Conservation (phyloP, 1,140 invertebrate species). For the Mylabris phalerata region DNA sequence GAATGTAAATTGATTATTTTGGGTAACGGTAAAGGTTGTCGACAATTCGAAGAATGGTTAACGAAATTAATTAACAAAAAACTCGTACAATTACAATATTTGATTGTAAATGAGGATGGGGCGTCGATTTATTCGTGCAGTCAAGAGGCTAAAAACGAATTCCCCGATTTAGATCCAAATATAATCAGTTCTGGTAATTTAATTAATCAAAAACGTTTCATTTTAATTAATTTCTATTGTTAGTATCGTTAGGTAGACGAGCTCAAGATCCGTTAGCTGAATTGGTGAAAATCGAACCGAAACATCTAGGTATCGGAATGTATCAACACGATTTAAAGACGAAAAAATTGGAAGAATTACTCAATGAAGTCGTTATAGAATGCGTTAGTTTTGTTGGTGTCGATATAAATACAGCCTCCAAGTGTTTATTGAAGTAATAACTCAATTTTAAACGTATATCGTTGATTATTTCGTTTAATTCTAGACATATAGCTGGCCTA, state of each 20-base stretch:
- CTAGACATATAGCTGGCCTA: constrained; percentile 72
- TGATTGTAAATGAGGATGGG: constrained; percentile 82
- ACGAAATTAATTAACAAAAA: constrained; percentile 54
- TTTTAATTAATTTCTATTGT: background rate
- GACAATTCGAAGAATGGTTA: constrained; percentile 75
- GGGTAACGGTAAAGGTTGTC: constrained; percentile 82
- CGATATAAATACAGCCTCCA: constrained; percentile 79
- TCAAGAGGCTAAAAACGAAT: constrained; percentile 73
- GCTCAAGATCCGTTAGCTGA: constrained; percentile 85
- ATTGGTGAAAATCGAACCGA: constrained; percentile 86
- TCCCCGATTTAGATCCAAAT: constrained; percentile 73
- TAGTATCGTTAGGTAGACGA: constrained; percentile 77
- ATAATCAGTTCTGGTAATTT: constrained; percentile 65
- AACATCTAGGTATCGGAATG: constrained; percentile 85
- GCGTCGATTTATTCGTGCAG: constrained; percentile 88
- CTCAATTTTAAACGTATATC: background rate
- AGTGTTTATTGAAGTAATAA: constrained; percentile 55
- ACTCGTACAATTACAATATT: constrained; percentile 58
- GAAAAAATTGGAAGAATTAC: constrained; percentile 61
- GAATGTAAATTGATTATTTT: constrained; percentile 68
- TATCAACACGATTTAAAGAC: constrained; percentile 87
- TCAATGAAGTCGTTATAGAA: constrained; percentile 70
- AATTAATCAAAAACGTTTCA: background rate
- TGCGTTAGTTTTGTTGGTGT: constrained; percentile 90
- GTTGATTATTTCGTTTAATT: constrained; percentile 17